Base-by-base conservation (phyloP, 2,113 vertebrate species). In the Thinocorus orbignyianus region DNA sequence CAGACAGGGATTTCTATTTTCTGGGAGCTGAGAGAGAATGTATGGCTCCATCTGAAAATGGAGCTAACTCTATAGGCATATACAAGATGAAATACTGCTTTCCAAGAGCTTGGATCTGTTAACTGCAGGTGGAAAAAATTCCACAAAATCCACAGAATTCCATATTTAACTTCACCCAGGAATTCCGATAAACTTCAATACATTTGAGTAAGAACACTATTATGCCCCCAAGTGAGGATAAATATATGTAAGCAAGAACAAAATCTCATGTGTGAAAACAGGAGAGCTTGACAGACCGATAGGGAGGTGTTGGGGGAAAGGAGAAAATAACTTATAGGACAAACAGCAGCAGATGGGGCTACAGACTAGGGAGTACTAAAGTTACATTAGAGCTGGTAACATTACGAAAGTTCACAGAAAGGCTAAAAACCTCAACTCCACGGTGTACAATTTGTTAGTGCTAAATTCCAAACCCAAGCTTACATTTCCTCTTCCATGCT, bases 71-170 rank as follows among this genome's bases (percentile, higher is more conserved):
- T 39, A 46, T 2, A 44, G 22, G 17, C 9, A 11, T 13, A 46
- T 17, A 74, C 8, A 61, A 69, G 9, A 49, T 12, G 10, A 57
- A 69, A 69, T 39, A 9, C 26, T 28, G 39, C 42, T 37, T 71
- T 61, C 37, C 26, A 37, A 58, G 30, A 77, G 26, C 39, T 46
- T 89, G 44, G 15, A 62, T 72, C 66, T 81, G 31, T 3, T n/a
- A 72, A n/a, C 0, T 1, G 20, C 19, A 49, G 6, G 4, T 11
- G 13, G 10, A 11, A 48, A 12, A 31, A 19, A 5, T 7, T 8
- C 7, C 22, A 33, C 6, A 39, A 78, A 87, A 68, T n/a, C 26
- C 51, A 72, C 5, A 46, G 66, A 79, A 41, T 9, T 46, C n/a
- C 46, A 31, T 9, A n/a, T 3, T 72, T 42, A 20, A 68, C 39